Conservation (phyloP, 2,113 vertebrate species). For the Alligator mississippiensis region DNA sequence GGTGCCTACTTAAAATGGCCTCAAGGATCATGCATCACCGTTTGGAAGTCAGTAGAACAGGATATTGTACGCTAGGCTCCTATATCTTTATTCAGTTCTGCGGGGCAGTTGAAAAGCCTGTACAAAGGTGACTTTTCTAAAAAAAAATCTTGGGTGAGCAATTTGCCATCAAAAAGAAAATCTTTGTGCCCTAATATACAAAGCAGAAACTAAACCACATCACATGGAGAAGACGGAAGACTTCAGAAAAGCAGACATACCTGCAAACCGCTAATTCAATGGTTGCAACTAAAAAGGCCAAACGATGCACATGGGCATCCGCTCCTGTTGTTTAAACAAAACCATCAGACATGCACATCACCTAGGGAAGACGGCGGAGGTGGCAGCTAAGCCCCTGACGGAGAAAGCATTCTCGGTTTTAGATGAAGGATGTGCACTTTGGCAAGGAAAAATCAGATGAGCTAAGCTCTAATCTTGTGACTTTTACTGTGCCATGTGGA, state of each 20-base stretch:
- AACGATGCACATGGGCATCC: constrained; percentile 31
- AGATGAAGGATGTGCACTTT: constrained; percentile 62
- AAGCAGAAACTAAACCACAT: not conserved
- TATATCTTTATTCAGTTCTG: not conserved
- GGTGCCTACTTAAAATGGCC: too few relatives aligned
- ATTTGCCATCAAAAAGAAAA: not conserved
- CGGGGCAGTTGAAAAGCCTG: not conserved
- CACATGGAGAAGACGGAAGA: accelerated
- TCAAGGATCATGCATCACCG: too few relatives aligned
- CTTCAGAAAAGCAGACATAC: not conserved
- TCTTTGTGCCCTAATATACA: not conserved
- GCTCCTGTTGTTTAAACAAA: constrained; percentile 49
- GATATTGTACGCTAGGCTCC: not conserved
- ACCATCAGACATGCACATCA: not conserved
- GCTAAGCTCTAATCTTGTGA: constrained; percentile 55
- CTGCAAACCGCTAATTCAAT: accelerated
- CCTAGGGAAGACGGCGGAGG: constrained; percentile 62
- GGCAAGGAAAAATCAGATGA: constrained; percentile 38
- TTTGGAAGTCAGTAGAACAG: too few relatives aligned
- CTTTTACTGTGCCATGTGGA: constrained; percentile 57
- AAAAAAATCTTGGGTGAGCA: not conserved
- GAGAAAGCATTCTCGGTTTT: constrained; percentile 24
- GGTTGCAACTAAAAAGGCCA: constrained; percentile 5
- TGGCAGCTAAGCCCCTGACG: constrained; percentile 65
- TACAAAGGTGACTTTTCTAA: not conserved